A percentile compares a stretch with the other conserved stretches of the same genome.
Conservation (phyloP, 1,140 invertebrate genomes). For the Brachionus rubens region DNA sequence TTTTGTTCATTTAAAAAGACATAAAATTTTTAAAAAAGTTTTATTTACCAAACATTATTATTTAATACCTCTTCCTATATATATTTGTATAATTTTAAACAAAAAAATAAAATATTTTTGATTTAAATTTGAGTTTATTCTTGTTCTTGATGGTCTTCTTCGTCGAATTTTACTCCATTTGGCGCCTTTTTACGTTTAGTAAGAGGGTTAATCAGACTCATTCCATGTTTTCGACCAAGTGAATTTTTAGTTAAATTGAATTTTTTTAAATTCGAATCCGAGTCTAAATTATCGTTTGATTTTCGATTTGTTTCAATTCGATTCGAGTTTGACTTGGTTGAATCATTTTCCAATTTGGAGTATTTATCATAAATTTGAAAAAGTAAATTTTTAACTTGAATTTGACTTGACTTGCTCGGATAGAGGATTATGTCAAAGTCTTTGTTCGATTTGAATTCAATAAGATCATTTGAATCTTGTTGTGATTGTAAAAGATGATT, state of each 20-base stretch:
- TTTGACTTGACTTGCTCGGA: neutral
- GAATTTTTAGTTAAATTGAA: neutral
- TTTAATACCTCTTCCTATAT: too few species aligned
- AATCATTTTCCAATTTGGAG: neutral
- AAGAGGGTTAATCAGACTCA: neutral
- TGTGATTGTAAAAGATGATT: neutral
- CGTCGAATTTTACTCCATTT: conserved; percentile 40
- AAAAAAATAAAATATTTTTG: too few species aligned
- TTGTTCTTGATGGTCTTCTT: too few species aligned
- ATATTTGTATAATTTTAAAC: too few species aligned
- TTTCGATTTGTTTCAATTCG: neutral
- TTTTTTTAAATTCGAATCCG: neutral
- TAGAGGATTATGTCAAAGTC: neutral
- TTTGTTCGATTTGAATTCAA: conserved; percentile 12
- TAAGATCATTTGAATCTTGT: neutral
- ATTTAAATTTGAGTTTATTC: too few species aligned
- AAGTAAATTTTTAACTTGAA: neutral
- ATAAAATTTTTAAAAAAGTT: too few species aligned
- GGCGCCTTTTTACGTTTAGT: conserved; percentile 1
- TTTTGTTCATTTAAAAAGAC: too few species aligned
- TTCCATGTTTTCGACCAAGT: neutral
- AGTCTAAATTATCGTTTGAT: neutral
- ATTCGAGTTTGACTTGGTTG: neutral
- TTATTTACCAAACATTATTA: too few species aligned
- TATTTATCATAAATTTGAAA: neutral